Evolutionary conservation across 2,113 vertebrate species (phyloP), one percentile per base, ranked within the genome.

Genomic region (Perca schrenkii): DNA sequence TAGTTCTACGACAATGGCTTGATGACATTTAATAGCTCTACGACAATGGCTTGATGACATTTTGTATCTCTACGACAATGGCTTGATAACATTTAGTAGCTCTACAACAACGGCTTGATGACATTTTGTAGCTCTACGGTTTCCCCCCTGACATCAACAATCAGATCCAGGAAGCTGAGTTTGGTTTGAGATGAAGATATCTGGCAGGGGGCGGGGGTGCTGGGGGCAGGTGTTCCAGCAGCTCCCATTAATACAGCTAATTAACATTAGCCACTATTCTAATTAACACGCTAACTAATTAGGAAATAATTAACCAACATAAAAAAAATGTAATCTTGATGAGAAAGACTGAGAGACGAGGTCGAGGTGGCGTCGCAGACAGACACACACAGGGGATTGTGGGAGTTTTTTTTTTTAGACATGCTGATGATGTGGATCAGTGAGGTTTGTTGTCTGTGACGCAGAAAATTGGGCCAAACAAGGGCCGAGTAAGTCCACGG

Each of bases 281-380:
- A 92, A 92, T 92, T 90, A 92, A 88, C 91, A 92, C 31, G 53
- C 65, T 78, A 74, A 84, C 82, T 91, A 85, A 92, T 92, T 77
- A 80, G 84, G 50, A 89, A 92, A 91, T 91, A 91, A 92, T 91
- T 82, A 91, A 84, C 22, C 25, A 11, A 79, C 87, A 74, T 82
- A n/a, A 84, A 85, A 80, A 31, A 78, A 61, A 74, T 4, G 72
- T 2, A 2, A 80, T 91, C 77, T 62, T 80, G 47, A 88, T 79
- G 69, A 86, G 66, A 47, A 60, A 22, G 79, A 76, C 46, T 4
- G 82, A 77, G 70, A 53, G 77, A 86, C 0, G 83, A 70, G 62
- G 74, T 22, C 4, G 60, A 56, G 36, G 70, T n/a, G 77, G 19
- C 7, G 2, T 19, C 19, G 17, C 57, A 52, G 63, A 65, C 40